These are phyloP conservation scores for Gavialis gangeticus DNA, from an alignment of 2,113 vertebrate species.

Conservation along the genomic window DNA sequence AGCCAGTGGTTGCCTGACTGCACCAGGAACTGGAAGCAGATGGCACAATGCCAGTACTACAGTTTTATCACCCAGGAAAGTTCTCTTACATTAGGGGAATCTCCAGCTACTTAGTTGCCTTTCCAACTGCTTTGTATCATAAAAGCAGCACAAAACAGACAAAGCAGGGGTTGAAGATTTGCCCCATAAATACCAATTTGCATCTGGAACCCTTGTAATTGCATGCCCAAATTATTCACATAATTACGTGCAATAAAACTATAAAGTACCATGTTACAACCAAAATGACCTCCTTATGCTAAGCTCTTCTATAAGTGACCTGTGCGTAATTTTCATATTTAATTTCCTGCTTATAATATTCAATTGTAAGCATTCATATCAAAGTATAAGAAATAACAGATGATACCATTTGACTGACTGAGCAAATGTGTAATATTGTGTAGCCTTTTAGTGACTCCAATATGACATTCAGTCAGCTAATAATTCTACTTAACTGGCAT, in stretches of 20 bases:
- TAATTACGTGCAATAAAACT: background rate
- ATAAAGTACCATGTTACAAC: background rate
- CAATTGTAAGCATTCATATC: background rate
- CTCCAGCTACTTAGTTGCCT: background rate
- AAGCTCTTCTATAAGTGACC: background rate
- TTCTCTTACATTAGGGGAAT: background rate
- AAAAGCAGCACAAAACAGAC: background rate
- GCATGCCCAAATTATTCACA: background rate
- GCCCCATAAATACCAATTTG: background rate
- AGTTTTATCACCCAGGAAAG: background rate
- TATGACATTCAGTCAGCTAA: background rate
- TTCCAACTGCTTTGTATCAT: background rate
- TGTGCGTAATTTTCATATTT: background rate
- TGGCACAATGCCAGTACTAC: background rate
- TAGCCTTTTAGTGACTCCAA: background rate
- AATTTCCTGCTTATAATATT: constrained; percentile 7
- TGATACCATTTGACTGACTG: background rate
- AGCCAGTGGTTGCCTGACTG: background rate
- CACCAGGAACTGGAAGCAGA: background rate
- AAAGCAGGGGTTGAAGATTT: background rate
- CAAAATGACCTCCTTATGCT: background rate
- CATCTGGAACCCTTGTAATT: background rate
- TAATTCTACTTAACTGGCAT: background rate
- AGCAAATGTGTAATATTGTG: background rate
- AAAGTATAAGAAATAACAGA: background rate